Conservation (phyloP, 1,140 invertebrate genomes). For the Formica exsecta region DNA sequence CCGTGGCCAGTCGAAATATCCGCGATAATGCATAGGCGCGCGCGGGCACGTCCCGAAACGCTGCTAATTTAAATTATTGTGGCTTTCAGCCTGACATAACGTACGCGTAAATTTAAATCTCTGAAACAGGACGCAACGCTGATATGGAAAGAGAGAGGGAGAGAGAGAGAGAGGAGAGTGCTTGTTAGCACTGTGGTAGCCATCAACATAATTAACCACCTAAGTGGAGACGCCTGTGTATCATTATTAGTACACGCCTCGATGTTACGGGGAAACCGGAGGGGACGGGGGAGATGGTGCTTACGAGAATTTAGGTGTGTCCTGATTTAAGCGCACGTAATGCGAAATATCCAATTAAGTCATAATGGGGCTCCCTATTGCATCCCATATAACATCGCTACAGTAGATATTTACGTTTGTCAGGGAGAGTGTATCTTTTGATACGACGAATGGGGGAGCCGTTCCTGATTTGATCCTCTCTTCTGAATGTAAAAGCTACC, state of each 20-base stretch:
- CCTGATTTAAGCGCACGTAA: constrained; percentile 72
- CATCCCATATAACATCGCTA: constrained; percentile 43
- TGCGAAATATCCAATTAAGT: constrained; percentile 76
- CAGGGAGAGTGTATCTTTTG: constrained; percentile 4
- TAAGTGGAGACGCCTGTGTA: constrained; percentile 80
- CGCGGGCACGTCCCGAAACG: background rate
- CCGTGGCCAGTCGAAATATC: constrained; percentile 44
- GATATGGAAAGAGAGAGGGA: constrained; percentile 38
- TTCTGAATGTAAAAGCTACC: constrained; percentile 26
- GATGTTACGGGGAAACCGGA: constrained; percentile 67
- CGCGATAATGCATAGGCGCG: constrained; percentile 47
- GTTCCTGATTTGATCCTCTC: constrained; percentile 51
- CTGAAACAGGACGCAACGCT: constrained; percentile 57
- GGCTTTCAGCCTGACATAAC: constrained; percentile 39
- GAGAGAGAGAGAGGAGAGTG: constrained; percentile 48
- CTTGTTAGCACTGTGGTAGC: constrained; percentile 70
- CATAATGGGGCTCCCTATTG: constrained; percentile 68
- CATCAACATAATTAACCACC: constrained; percentile 81
- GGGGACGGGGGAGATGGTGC: constrained; percentile 21
- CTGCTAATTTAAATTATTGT: constrained; percentile 67
- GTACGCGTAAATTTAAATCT: constrained; percentile 74
- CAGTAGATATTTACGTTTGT: constrained; percentile 45
- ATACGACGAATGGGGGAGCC: constrained; percentile 1
- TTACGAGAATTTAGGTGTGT: constrained; percentile 74
- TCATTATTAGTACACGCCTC: constrained; percentile 81